phyloP scores from a whole-genome alignment of 2,113 vertebrate species.

The Corvus hawaiiensis region DNA sequence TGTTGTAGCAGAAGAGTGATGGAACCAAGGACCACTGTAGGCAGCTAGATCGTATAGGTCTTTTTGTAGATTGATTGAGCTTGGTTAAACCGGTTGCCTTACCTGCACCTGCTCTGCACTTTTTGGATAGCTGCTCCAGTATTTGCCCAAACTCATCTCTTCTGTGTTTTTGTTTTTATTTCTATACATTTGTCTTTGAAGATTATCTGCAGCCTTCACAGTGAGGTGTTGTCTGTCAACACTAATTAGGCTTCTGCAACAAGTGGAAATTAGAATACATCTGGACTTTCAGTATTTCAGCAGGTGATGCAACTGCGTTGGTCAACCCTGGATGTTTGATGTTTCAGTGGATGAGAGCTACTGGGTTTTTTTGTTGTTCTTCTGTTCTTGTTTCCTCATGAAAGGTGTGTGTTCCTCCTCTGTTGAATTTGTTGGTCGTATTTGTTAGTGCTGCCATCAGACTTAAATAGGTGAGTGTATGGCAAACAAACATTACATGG shows the following conservation, averaged over 20 bases:
- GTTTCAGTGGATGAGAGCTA: neutral
- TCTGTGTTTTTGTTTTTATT: neutral
- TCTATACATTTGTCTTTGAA: conserved; percentile 1
- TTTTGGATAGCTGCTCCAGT: neutral
- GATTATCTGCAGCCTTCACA: neutral
- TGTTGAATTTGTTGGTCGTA: neutral
- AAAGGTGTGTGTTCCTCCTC: neutral
- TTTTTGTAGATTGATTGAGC: neutral
- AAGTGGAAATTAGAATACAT: neutral
- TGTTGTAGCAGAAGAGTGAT: neutral
- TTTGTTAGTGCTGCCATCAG: neutral
- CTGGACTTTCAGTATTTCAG: neutral
- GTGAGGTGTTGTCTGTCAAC: neutral
- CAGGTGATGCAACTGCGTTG: neutral
- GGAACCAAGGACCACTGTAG: neutral
- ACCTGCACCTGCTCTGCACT: neutral
- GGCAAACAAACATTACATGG: neutral
- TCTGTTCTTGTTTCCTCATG: neutral
- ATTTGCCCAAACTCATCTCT: neutral
- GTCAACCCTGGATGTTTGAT: neutral
- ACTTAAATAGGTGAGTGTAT: neutral
- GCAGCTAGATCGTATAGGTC: neutral
- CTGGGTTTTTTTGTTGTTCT: neutral
- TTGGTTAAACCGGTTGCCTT: neutral
- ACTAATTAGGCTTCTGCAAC: neutral